phyloP scores from a whole-genome alignment of 2,888 invertebrate genomes.

The Agrypnus murinus region DNA sequence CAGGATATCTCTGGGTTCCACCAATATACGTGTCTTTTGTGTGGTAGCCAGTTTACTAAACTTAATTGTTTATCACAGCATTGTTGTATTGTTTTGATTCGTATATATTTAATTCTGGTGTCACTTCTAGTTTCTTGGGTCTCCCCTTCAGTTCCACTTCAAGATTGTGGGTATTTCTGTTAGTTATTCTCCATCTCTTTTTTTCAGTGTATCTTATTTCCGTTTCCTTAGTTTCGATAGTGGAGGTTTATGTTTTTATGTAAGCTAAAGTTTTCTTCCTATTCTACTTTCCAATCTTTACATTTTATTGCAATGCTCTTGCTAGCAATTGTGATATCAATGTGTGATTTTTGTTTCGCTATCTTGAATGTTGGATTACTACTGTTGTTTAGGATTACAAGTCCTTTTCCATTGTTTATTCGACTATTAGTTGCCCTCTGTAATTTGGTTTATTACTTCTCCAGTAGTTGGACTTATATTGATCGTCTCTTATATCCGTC shows the following conservation, averaged over 20 bases:
- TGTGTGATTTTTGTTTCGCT: not conserved
- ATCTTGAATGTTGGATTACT: not conserved
- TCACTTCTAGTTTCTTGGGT: not conserved
- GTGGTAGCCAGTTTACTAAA: not conserved
- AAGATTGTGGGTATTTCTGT: not conserved
- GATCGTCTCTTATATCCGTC: too few relatives aligned
- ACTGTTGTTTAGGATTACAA: too few relatives aligned
- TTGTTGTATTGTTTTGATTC: not conserved
- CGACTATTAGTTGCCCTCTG: too few relatives aligned
- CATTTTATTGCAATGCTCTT: not conserved
- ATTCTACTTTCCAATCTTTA: constrained; percentile 2
- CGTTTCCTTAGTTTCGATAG: not conserved
- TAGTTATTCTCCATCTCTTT: not conserved
- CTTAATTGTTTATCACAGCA: not conserved
- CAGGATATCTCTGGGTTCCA: not conserved
- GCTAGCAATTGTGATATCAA: not conserved
- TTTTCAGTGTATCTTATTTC: too few relatives aligned
- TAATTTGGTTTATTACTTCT: too few relatives aligned
- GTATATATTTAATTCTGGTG: too few relatives aligned
- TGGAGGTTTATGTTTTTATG: constrained; percentile 4
- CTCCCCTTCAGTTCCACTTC: not conserved
- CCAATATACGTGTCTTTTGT: too few relatives aligned
- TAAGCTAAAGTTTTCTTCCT: not conserved
- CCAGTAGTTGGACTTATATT: too few relatives aligned
- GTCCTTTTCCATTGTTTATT: too few relatives aligned